Conservation (phyloP, 2,797 vertebrate species). For the Molothrus aeneus region DNA sequence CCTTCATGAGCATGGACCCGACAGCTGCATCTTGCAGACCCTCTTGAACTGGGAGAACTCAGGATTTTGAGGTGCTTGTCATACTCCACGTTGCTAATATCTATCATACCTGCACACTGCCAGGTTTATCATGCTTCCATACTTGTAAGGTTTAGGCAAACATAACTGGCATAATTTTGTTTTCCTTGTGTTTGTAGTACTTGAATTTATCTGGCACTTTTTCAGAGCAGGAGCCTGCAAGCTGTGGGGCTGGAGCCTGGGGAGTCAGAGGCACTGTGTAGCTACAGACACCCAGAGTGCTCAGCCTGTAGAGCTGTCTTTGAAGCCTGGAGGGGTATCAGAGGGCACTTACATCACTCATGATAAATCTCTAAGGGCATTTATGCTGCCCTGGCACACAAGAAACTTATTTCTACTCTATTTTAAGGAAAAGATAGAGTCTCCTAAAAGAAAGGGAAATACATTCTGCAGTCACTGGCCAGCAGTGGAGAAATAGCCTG, state of each 20-base stretch:
- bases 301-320: neutral
- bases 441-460: neutral
- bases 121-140: neutral
- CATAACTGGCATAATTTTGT: neutral
- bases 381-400: neutral
- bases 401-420: neutral
- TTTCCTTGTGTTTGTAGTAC: neutral
- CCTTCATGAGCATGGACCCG: neutral
- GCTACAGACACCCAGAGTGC: fast-evolving
- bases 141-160: neutral
- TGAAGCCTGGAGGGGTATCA: neutral
- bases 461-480: neutral
- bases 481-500: neutral
- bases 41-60: neutral
- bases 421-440: neutral
- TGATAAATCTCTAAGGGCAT: neutral
- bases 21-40: neutral
- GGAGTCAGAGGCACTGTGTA: neutral
- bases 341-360: neutral
- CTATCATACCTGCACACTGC: neutral
- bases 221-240: neutral
- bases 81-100: neutral
- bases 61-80: neutral
- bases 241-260: neutral
- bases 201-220: neutral